Conservation (phyloP, 1,140 invertebrate genomes). For the Procambarus virginalis region DNA sequence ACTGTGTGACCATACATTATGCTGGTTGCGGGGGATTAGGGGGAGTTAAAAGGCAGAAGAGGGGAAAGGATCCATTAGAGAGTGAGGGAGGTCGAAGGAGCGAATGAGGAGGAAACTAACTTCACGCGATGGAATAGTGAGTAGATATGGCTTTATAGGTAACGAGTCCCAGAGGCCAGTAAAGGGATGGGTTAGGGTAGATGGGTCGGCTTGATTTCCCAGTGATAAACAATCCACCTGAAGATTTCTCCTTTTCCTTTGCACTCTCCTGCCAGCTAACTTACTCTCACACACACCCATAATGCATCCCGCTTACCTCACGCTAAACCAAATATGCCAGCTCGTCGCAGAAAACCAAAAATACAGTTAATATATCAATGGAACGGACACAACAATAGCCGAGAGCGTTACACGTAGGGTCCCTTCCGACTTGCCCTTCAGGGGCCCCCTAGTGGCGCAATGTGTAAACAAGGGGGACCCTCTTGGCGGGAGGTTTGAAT, state of each 20-base stretch:
- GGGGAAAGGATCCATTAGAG: no score
- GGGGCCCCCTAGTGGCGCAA: conserved; percentile 58
- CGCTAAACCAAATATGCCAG: neutral
- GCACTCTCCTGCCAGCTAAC: neutral
- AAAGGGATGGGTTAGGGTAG: conserved; percentile 59
- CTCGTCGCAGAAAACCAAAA: neutral
- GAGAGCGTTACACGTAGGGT: conserved; percentile 19
- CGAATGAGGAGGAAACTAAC: no score
- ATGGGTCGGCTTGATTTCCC: conserved; percentile 44
- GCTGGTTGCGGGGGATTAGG: no score
- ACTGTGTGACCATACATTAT: neutral
- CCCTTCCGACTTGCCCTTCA: conserved; percentile 36
- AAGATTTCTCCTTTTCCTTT: neutral
- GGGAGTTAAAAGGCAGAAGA: no score
- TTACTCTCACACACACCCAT: neutral
- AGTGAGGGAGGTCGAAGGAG: no score
- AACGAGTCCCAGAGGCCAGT: conserved; percentile 55
- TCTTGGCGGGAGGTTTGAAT: conserved; percentile 65
- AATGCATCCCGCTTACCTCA: neutral
- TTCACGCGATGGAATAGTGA: neutral
- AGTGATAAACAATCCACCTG: conserved; percentile 22
- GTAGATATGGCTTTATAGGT: conserved; percentile 4
- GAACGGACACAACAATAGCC: conserved; percentile 32
- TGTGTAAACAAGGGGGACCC: conserved; percentile 63
- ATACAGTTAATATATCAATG: neutral